Evolutionary conservation across 1,140 invertebrate genomes (phyloP).

Genomic region (Sminthurides bifidus): DNA sequence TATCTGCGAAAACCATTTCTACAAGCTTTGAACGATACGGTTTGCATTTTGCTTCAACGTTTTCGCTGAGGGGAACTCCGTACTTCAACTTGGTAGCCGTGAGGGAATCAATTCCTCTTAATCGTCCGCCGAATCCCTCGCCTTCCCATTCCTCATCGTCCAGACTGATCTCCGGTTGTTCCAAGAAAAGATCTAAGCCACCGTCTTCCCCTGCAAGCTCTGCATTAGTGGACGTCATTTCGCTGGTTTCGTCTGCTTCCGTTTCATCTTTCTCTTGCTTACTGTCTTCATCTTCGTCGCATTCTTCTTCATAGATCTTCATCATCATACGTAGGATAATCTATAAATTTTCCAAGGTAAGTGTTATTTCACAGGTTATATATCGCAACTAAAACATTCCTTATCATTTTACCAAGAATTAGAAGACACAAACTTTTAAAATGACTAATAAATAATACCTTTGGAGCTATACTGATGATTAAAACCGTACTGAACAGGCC

Average conservation of each 20-base stretch:
- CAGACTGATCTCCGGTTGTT: too few relatives aligned
- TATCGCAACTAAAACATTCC: too few relatives aligned
- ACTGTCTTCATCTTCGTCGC: not conserved
- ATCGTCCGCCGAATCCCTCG: not conserved
- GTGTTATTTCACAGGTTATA: too few relatives aligned
- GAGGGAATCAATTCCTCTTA: not conserved
- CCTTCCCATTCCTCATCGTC: constrained; percentile 4
- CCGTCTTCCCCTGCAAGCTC: not conserved
- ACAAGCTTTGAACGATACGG: constrained; percentile 13
- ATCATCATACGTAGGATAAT: not conserved
- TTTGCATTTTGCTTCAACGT: constrained; percentile 13
- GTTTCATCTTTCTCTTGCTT: not conserved
- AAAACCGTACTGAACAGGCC: too few relatives aligned
- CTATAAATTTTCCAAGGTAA: not conserved
- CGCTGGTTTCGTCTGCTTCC: not conserved
- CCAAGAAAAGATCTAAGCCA: too few relatives aligned
- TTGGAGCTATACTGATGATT: too few relatives aligned
- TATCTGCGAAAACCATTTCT: constrained; percentile 9
- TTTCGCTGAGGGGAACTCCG: constrained; percentile 11
- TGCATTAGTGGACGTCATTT: not conserved
- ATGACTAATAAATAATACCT: not conserved
- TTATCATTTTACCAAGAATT: not conserved
- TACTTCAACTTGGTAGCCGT: constrained; percentile 4
- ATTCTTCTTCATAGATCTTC: not conserved
- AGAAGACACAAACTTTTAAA: not conserved